phyloP scores from a whole-genome alignment of 2,113 vertebrate species.

The Columba livia region DNA sequence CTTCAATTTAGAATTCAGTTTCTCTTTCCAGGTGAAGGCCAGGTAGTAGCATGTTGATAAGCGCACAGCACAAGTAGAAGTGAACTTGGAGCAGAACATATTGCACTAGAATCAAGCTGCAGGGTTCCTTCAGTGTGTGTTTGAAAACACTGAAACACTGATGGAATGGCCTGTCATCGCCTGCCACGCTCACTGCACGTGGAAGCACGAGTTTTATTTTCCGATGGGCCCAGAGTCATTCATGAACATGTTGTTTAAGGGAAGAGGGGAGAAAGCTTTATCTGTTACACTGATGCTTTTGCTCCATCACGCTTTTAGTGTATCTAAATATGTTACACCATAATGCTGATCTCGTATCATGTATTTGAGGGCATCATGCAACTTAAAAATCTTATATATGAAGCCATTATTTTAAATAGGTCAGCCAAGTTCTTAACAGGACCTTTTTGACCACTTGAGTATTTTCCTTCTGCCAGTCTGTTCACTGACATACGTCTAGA shows the following conservation, averaged over 20 bases:
- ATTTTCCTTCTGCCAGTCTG: background rate
- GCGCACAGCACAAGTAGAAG: background rate
- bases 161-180: background rate
- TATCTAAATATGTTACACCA: background rate
- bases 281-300: background rate
- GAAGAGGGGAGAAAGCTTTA: background rate
- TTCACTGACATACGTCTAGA: background rate
- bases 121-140: background rate
- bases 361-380: background rate
- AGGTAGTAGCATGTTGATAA: background rate
- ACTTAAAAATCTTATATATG: background rate
- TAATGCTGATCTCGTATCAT: background rate
- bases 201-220: background rate
- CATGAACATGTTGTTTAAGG: background rate
- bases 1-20: background rate
- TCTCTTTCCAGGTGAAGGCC: background rate
- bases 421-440: background rate
- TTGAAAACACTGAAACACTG: background rate
- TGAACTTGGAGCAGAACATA: background rate
- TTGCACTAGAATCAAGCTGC: background rate
- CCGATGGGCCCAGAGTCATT: background rate
- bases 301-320: background rate
- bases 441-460: background rate
- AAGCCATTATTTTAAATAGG: background rate
- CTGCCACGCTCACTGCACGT: background rate